Evolutionary conservation across 2,113 vertebrate species (phyloP).

Genomic region (Esox niger): DNA sequence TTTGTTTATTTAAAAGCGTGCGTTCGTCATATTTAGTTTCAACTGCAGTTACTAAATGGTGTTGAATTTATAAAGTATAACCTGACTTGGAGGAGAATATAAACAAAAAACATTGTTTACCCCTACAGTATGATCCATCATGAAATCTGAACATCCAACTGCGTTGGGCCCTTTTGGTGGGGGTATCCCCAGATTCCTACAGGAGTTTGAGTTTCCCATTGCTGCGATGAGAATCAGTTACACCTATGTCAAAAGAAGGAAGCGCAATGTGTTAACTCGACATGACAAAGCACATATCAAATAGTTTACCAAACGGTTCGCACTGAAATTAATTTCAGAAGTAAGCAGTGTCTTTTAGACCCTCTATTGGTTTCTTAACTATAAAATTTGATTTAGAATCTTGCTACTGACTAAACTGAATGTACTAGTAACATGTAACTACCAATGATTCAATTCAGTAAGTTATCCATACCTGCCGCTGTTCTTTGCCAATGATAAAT

Average conservation of each 20-base stretch:
- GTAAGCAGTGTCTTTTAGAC: too few species aligned
- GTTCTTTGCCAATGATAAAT: slow-evolving; percentile 43
- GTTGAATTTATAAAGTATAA: background rate
- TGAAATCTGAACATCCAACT: slow-evolving; percentile 89
- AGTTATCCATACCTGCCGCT: slow-evolving; percentile 56
- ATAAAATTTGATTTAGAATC: too few species aligned
- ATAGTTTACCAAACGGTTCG: too few species aligned
- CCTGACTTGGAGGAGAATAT: background rate
- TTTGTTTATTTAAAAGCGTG: too few species aligned
- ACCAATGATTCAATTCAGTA: background rate
- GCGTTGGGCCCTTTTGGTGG: slow-evolving; percentile 79
- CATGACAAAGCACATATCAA: background rate
- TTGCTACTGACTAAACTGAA: too few species aligned
- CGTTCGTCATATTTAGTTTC: too few species aligned
- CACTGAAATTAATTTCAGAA: background rate
- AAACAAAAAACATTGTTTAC: slow-evolving; percentile 55
- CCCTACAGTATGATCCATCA: slow-evolving; percentile 81
- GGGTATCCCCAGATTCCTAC: slow-evolving; percentile 76
- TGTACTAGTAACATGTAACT: background rate
- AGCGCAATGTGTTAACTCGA: background rate
- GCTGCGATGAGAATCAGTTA: slow-evolving; percentile 18
- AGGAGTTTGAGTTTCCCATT: slow-evolving; percentile 70
- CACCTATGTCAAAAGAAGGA: slow-evolving; percentile 34
- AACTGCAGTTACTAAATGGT: background rate
- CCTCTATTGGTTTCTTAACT: too few species aligned